Conservation (phyloP, 1,140 invertebrate genomes). For the Nasonia vitripennis region DNA sequence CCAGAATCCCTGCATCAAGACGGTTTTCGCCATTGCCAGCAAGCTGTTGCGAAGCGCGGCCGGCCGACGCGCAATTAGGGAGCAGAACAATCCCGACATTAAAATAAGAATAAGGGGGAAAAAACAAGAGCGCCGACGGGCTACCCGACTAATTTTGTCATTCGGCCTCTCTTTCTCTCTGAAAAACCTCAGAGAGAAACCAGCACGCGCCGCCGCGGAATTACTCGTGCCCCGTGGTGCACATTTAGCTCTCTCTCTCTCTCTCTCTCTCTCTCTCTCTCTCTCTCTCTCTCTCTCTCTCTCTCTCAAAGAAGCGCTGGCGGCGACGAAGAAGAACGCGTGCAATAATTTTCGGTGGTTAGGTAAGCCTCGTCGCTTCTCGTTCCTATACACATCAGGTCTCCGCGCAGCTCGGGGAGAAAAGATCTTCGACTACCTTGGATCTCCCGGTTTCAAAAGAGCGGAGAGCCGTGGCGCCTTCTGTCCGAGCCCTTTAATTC, state of each 20-base stretch:
- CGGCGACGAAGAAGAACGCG: neutral
- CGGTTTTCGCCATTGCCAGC: neutral
- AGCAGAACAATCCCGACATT: neutral
- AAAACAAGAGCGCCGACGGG: neutral
- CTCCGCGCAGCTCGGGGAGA: neutral
- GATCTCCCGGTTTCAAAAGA: no score
- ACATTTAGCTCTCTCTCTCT: neutral
- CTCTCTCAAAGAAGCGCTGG: no score
- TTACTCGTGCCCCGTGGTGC: neutral
- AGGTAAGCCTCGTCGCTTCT: neutral
- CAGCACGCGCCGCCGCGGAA: neutral
- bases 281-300: no score
- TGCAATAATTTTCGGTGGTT: conserved; percentile 15
- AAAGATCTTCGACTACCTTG: neutral
- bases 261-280: no score
- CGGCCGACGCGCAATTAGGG: neutral
- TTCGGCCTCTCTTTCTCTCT: neutral
- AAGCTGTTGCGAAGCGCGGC: neutral
- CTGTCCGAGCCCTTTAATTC: neutral
- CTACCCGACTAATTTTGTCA: conserved; percentile 4
- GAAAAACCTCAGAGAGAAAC: neutral
- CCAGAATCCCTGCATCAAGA: no score
- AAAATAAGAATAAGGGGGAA: neutral
- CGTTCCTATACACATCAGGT: neutral
- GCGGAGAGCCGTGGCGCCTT: neutral